phyloP scores from a whole-genome alignment of 2,797 vertebrate genomes.

The Ptychadena robeensis region DNA sequence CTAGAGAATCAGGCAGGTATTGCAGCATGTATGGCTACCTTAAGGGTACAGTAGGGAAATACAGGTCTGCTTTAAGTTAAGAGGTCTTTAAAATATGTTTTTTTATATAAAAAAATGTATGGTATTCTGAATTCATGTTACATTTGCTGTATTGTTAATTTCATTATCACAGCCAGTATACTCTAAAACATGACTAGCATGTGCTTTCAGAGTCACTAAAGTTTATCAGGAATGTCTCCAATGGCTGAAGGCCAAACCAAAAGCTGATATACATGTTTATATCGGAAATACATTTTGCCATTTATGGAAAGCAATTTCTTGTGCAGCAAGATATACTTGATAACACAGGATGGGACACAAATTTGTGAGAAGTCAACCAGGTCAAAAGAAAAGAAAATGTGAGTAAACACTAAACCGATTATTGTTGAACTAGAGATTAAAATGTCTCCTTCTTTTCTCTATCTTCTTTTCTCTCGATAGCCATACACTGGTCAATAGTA shows the following conservation, averaged over 20 bases:
- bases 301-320: constrained; percentile 19
- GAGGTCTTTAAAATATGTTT: not conserved
- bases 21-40: too few species aligned
- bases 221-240: constrained; percentile 13
- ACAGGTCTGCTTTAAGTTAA: not conserved
- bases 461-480: too few species aligned
- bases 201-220: constrained; percentile 4
- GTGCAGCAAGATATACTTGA: not conserved
- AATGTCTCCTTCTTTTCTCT: too few species aligned
- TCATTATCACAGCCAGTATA: not conserved
- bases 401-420: not conserved
- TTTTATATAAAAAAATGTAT: not conserved
- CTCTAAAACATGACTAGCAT: not conserved
- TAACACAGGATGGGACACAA: not conserved
- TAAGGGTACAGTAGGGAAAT: too few species aligned
- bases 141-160: not conserved
- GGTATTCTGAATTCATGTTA: not conserved
- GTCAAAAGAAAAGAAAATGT: not conserved
- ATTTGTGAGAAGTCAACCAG: not conserved
- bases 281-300: not conserved
- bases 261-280: constrained; percentile 18
- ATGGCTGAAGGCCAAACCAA: constrained; percentile 19
- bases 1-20: too few species aligned
- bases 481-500: too few species aligned
- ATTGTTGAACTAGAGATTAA: too few species aligned